These are phyloP conservation scores for Neodiprion fabricii DNA, from an alignment of 1,140 invertebrate species.

Conservation along the genomic window DNA sequence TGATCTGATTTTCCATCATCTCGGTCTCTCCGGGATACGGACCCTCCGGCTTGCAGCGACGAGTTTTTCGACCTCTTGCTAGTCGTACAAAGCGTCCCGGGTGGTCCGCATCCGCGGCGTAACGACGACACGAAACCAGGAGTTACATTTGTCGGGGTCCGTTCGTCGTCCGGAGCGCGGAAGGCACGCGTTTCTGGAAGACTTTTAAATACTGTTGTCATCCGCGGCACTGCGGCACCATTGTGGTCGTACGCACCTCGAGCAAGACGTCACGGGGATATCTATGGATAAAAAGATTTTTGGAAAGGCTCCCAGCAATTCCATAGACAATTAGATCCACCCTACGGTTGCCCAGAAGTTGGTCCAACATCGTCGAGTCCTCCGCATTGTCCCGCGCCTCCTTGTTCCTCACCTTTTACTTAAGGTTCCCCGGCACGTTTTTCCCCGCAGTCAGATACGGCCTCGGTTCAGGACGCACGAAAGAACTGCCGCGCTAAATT, in stretches of 20 bases:
- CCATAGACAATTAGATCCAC: constrained; percentile 50
- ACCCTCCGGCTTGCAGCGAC: too few species aligned
- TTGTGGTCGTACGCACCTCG: constrained; percentile 18
- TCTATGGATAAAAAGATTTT: constrained; percentile 21
- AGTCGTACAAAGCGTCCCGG: background rate
- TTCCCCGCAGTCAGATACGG: background rate
- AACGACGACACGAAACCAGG: too few species aligned
- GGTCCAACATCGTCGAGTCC: constrained; percentile 40
- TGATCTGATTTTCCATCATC: too few species aligned
- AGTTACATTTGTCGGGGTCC: constrained; percentile 16
- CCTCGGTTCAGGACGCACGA: background rate
- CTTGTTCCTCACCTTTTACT: background rate
- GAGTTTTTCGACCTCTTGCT: too few species aligned
- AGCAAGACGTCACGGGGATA: constrained; percentile 38
- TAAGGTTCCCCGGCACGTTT: background rate
- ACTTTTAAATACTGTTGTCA: background rate
- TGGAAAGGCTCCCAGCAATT: constrained; percentile 22
- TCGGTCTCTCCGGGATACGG: too few species aligned
- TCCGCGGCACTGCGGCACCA: background rate
- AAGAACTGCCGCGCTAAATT: constrained; percentile 23
- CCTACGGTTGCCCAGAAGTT: constrained; percentile 46
- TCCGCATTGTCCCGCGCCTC: constrained; percentile 28
- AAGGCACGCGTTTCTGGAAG: constrained; percentile 11
- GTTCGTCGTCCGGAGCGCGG: constrained; percentile 26
- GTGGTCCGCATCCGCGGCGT: background rate